phyloP scores from a whole-genome alignment of 2,797 vertebrate genomes.

The Apogon talboti region DNA sequence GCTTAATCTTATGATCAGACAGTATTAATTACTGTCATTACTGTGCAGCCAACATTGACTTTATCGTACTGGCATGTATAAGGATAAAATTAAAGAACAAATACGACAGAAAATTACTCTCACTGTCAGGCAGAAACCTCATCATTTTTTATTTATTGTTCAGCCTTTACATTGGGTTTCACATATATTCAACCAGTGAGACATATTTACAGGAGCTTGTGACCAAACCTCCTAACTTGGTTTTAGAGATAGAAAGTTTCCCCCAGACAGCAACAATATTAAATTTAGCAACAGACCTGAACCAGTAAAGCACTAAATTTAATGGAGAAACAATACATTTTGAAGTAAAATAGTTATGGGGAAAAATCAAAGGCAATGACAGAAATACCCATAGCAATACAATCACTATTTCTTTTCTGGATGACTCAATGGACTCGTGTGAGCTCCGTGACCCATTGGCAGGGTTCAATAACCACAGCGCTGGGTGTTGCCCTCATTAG shows the following conservation, averaged over 20 bases:
- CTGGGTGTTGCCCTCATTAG: constrained; percentile 72
- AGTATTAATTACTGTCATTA: constrained; percentile 2
- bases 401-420: constrained; percentile 4
- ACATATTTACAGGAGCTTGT: no score
- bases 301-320: background rate
- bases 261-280: background rate
- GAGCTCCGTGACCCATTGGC: constrained; percentile 39
- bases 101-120: background rate
- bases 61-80: background rate
- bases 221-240: no score
- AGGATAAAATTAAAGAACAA: constrained; percentile 3
- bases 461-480: constrained; percentile 40
- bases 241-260: no score
- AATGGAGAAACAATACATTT: background rate
- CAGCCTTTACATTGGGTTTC: no score
- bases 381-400: no score
- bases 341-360: background rate
- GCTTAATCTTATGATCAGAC: background rate
- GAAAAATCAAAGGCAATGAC: background rate
- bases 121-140: no score
- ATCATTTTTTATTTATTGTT: no score
- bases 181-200: no score
- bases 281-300: background rate
- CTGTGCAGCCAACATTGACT: background rate
- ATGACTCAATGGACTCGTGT: constrained; percentile 7